phyloP scores from a whole-genome alignment of 2,888 invertebrate genomes.

The Cordilura impudica region DNA sequence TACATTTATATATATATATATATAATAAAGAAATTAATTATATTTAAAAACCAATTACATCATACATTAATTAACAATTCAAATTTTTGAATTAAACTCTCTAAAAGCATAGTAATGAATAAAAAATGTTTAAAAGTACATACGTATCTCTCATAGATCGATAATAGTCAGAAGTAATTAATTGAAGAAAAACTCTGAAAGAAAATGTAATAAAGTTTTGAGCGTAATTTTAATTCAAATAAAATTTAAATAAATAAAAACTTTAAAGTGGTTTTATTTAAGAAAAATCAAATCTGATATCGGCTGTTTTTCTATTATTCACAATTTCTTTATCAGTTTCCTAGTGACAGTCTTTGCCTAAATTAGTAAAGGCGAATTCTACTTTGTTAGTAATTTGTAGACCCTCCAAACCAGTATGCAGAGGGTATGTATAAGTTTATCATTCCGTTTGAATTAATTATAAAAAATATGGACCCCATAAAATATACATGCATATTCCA shows the following conservation, averaged over 20 bases:
- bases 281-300: neutral
- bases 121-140: conserved; percentile 26
- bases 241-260: conserved; percentile 49
- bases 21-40: conserved; percentile 28
- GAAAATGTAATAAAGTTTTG: conserved; percentile 58
- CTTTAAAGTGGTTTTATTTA: conserved; percentile 3
- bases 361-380: too few species aligned
- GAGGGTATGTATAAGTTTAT: too few species aligned
- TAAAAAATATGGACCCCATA: too few species aligned
- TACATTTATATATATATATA: conserved; percentile 39
- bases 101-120: conserved; percentile 37
- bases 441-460: too few species aligned
- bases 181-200: conserved; percentile 1
- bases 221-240: conserved; percentile 63
- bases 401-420: too few species aligned
- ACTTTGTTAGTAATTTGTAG: too few species aligned
- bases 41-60: conserved; percentile 33
- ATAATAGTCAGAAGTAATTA: conserved; percentile 44
- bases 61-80: conserved; percentile 48
- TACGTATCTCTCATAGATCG: conserved; percentile 41
- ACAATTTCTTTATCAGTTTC: too few species aligned
- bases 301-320: too few species aligned
- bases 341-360: too few species aligned
- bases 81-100: conserved; percentile 58
- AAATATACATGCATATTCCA: too few species aligned